Conservation (phyloP, 2,797 vertebrate genomes). For the Chiloscyllium punctatum region DNA sequence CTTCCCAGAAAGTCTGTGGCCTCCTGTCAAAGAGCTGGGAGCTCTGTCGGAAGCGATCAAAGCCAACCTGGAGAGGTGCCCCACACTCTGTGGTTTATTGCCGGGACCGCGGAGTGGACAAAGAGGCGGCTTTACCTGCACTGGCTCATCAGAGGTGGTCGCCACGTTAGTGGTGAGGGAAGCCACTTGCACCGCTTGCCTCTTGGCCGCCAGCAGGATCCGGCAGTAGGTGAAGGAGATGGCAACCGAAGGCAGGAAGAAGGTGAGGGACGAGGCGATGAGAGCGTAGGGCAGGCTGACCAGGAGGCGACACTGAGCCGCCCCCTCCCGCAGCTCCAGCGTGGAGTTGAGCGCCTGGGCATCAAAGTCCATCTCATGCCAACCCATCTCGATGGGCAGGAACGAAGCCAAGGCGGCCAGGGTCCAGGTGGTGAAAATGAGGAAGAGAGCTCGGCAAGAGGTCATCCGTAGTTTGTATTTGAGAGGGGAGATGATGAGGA, state of each 20-base stretch:
- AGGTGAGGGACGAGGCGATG: slow-evolving; percentile 86
- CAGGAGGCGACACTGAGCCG: slow-evolving; percentile 75
- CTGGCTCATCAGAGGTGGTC: slow-evolving; percentile 32
- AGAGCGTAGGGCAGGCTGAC: slow-evolving; percentile 88
- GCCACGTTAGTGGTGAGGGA: slow-evolving; percentile 61
- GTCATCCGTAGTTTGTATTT: slow-evolving; percentile 94
- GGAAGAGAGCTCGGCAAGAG: slow-evolving; percentile 68
- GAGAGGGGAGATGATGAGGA: slow-evolving; percentile 91
- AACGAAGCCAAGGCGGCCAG: slow-evolving; percentile 83
- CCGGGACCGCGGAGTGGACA: too few relatives aligned
- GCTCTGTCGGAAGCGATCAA: neutral
- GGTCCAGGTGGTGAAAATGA: slow-evolving; percentile 82
- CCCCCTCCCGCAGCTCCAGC: slow-evolving; percentile 40
- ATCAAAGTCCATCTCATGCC: slow-evolving; percentile 72
- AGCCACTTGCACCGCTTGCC: slow-evolving; percentile 83
- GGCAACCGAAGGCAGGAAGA: slow-evolving; percentile 85
- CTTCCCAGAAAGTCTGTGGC: too few relatives aligned
- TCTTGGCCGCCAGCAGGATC: slow-evolving; percentile 81
- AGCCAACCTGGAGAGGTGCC: neutral
- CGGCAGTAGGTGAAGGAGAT: slow-evolving; percentile 97
- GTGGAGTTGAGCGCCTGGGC: slow-evolving; percentile 42
- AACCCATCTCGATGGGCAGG: slow-evolving; percentile 88
- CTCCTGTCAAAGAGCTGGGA: neutral
- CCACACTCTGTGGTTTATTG: too few relatives aligned
- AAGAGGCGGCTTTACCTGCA: slow-evolving; percentile 51